phyloP scores from a whole-genome alignment of 2,888 invertebrate genomes.

The Caradrina clavipalpis region DNA sequence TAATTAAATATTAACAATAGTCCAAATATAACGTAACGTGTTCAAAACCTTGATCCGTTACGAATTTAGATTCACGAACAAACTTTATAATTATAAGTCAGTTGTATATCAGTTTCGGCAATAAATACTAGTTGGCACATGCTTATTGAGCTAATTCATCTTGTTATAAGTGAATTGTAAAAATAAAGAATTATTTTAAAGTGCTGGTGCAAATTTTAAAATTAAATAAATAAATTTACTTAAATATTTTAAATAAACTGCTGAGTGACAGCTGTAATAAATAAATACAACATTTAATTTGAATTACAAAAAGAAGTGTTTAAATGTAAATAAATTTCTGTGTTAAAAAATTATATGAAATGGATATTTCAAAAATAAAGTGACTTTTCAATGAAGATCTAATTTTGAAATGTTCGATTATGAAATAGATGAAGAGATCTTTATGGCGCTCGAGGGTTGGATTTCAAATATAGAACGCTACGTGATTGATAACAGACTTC shows the following conservation, averaged over 20 bases:
- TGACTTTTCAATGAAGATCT: neutral
- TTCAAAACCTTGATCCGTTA: constrained; percentile 49
- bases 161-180: neutral
- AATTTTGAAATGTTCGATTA: constrained; percentile 38
- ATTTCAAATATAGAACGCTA: constrained; percentile 41
- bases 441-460: constrained; percentile 30
- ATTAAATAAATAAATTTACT: too few relatives aligned
- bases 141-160: constrained; percentile 6
- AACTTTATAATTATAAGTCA: constrained; percentile 45
- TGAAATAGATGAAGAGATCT: constrained; percentile 45
- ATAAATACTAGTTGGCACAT: constrained; percentile 44
- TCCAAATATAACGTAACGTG: constrained; percentile 17
- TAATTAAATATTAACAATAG: constrained; percentile 42
- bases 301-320: neutral
- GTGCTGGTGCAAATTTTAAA: neutral
- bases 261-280: neutral
- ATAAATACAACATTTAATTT: too few relatives aligned
- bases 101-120: constrained; percentile 37
- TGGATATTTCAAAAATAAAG: neutral
- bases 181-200: neutral
- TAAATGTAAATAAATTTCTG: neutral
- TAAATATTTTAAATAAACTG: too few relatives aligned
- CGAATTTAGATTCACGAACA: constrained; percentile 56
- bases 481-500: constrained; percentile 30
- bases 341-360: neutral